Percentiles rank a stretch among this genome's conserved stretches.
Evolutionary conservation across 1,140 invertebrate genomes (phyloP).

Genomic region (Berghia stephanieae): DNA sequence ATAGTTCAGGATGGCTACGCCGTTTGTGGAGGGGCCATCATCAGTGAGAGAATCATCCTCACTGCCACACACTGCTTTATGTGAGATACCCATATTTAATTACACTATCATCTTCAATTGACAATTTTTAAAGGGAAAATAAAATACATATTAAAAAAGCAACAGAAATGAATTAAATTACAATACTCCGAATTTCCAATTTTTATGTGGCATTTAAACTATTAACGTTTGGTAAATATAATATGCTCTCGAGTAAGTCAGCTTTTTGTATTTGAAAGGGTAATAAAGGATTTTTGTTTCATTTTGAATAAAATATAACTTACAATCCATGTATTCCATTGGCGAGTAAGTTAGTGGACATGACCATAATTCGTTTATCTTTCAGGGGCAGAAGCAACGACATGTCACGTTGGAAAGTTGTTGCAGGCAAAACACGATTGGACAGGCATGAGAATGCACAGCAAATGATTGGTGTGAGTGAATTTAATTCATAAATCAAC

Average conservation of each 20-base stretch:
- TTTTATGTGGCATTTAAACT: no score
- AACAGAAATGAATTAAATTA: neutral
- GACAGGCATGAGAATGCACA: slow-evolving; percentile 35
- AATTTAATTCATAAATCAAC: no score
- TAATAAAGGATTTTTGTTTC: neutral
- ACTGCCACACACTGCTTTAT: slow-evolving; percentile 67
- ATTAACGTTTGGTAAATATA: no score
- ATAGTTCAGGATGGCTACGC: slow-evolving; percentile 47
- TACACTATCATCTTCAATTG: neutral
- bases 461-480: neutral
- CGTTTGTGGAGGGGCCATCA: slow-evolving; percentile 72
- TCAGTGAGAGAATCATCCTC: slow-evolving; percentile 57
- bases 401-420: slow-evolving; percentile 58
- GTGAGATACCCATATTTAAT: neutral
- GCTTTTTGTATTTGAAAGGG: neutral
- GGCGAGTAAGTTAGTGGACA: no score
- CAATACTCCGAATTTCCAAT: no score
- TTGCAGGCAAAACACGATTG: slow-evolving; percentile 69
- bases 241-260: neutral
- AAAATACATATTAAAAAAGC: neutral
- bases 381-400: slow-evolving; percentile 36
- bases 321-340: no score
- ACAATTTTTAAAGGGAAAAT: neutral
- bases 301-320: neutral
- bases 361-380: neutral